Evolutionary conservation across 1,140 invertebrate genomes (phyloP).

Genomic region (Apis dorsata): DNA sequence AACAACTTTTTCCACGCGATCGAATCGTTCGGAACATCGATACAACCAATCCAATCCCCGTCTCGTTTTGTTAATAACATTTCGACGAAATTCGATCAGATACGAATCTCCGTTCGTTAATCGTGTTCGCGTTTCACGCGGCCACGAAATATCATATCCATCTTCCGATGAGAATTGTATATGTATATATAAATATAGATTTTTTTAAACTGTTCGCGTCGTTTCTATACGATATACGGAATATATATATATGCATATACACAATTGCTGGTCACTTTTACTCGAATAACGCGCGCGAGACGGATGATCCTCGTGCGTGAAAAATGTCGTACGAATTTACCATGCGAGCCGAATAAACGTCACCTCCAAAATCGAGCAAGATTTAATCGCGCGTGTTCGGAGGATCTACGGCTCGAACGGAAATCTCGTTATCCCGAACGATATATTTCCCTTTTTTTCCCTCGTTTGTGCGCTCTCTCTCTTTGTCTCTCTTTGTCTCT

Average conservation of each 20-base stretch:
- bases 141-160: no score
- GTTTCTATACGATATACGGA: no score
- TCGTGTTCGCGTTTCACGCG: no score
- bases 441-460: neutral
- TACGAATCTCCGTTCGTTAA: no score
- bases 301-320: conserved; percentile 15
- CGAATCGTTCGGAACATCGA: neutral
- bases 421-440: conserved; percentile 25
- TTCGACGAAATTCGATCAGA: no score
- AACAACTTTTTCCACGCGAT: neutral
- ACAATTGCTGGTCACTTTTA: neutral
- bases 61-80: no score
- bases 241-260: no score
- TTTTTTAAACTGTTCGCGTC: no score
- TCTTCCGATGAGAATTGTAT: no score
- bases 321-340: conserved; percentile 24
- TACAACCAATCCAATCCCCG: conserved; percentile 30
- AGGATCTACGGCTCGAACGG: neutral
- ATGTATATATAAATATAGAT: no score
- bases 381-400: conserved; percentile 11
- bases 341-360: conserved; percentile 22
- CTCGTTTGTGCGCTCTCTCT: no score
- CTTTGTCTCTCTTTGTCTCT: neutral
- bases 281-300: conserved; percentile 10
- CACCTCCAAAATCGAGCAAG: neutral